These are phyloP conservation scores for Vesta saturnalis DNA, from an alignment of 2,888 invertebrate genomes.

Conservation along the genomic window DNA sequence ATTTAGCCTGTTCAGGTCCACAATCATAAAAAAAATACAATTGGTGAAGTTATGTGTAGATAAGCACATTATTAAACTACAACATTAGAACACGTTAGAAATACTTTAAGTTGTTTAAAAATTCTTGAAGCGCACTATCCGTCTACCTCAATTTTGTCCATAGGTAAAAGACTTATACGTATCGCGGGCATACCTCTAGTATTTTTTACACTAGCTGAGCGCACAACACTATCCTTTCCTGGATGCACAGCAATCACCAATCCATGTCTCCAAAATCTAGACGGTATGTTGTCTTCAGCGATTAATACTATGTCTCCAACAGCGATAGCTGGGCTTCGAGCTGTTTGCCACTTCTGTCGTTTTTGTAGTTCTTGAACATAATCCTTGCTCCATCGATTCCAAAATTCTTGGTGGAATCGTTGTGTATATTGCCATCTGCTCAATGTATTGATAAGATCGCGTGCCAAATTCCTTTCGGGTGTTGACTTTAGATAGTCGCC, in stretches of 20 bases:
- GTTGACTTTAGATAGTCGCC: constrained; percentile 22
- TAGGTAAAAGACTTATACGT: not conserved
- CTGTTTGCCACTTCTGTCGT: not conserved
- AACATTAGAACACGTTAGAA: no score
- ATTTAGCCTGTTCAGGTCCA: no score
- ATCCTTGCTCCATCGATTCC: constrained; percentile 33
- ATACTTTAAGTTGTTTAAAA: no score
- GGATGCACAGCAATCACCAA: not conserved
- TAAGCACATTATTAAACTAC: no score
- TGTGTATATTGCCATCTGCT: constrained; percentile 15
- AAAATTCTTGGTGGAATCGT: constrained; percentile 30
- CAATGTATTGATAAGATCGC: not conserved
- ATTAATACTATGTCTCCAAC: not conserved
- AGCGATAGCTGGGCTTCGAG: not conserved
- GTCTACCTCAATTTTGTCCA: not conserved
- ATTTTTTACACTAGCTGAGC: not conserved
- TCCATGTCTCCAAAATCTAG: not conserved
- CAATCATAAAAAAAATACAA: no score
- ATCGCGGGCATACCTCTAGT: not conserved
- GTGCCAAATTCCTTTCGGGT: constrained; percentile 17
- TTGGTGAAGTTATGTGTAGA: no score
- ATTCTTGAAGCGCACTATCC: no score
- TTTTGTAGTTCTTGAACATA: constrained; percentile 26
- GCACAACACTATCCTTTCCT: not conserved
- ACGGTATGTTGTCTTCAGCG: not conserved